A percentile compares a stretch with the other conserved stretches of the same genome.
phyloP scores from a whole-genome alignment of 2,888 invertebrate genomes.

The Lasius platythorax region DNA sequence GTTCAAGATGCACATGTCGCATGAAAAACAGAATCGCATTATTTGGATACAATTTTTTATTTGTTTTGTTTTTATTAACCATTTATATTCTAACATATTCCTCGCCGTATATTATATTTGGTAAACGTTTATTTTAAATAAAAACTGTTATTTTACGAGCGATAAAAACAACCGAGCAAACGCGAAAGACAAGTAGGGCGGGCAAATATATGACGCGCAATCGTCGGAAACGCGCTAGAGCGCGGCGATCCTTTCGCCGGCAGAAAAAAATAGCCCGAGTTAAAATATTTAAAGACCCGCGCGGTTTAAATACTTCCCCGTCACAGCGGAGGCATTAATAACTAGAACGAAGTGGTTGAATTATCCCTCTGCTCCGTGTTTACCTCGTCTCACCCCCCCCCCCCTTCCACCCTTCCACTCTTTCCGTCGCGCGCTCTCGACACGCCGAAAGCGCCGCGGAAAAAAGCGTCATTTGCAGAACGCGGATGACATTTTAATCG shows the following conservation, averaged over 20 bases:
- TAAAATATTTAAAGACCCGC: constrained; percentile 66
- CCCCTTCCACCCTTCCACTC: not conserved
- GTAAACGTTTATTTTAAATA: constrained; percentile 47
- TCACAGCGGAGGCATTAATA: constrained; percentile 67
- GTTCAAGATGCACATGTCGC: not conserved
- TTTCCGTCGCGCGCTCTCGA: constrained; percentile 48
- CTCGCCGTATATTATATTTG: constrained; percentile 36
- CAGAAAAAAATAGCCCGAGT: constrained; percentile 63
- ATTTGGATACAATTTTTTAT: not conserved
- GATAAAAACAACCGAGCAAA: constrained; percentile 53
- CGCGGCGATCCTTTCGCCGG: constrained; percentile 52
- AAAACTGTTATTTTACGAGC: constrained; percentile 47
- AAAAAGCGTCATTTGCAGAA: constrained; percentile 73
- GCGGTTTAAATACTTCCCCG: constrained; percentile 50
- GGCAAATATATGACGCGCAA: constrained; percentile 53
- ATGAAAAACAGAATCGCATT: not conserved
- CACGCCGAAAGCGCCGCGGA: constrained; percentile 45
- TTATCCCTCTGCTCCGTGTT: constrained; percentile 62
- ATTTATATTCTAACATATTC: constrained; percentile 46
- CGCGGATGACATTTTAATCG: constrained; percentile 75
- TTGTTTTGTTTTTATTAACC: constrained; percentile 24
- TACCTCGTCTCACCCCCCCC: constrained; percentile 33
- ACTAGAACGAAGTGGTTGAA: constrained; percentile 73
- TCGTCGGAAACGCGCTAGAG: constrained; percentile 46
- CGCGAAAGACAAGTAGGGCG: constrained; percentile 52